phyloP scores from a whole-genome alignment of 2,888 invertebrate species.

The Coleophora flavipennella region DNA sequence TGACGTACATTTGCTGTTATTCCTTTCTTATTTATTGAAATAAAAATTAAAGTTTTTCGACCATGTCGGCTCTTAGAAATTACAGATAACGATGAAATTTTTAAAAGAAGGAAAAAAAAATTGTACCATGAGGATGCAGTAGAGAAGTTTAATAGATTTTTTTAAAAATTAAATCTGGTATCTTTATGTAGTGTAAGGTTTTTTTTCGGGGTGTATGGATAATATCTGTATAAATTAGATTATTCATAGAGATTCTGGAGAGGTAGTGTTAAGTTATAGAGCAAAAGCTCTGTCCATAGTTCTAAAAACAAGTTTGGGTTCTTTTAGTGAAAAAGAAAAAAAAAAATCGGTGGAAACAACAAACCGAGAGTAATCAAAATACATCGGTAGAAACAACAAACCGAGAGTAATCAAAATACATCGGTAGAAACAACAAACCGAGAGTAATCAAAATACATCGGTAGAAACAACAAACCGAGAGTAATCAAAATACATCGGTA shows the following conservation, averaged over 20 bases:
- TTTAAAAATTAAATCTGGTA: conserved; percentile 31
- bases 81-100: conserved; percentile 17
- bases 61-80: too few species aligned
- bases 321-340: conserved; percentile 36
- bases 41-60: too few species aligned
- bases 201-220: conserved; percentile 61
- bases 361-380: too few species aligned
- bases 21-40: too few species aligned
- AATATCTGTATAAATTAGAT: conserved; percentile 65
- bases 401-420: too few species aligned
- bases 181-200: conserved; percentile 42
- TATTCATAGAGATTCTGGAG: conserved; percentile 52
- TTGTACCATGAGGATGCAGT: conserved; percentile 46
- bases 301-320: conserved; percentile 55
- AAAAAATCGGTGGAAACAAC: too few species aligned
- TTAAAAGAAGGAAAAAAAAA: conserved; percentile 25
- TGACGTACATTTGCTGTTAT: too few species aligned
- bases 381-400: too few species aligned
- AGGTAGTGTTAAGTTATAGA: conserved; percentile 46
- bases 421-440: too few species aligned
- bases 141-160: conserved; percentile 30
- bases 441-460: too few species aligned
- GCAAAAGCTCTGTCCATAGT: conserved; percentile 42
- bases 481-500: too few species aligned
- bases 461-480: too few species aligned